phyloP scores from a whole-genome alignment of 2,888 invertebrate genomes.

The Linnaemya tessellans region DNA sequence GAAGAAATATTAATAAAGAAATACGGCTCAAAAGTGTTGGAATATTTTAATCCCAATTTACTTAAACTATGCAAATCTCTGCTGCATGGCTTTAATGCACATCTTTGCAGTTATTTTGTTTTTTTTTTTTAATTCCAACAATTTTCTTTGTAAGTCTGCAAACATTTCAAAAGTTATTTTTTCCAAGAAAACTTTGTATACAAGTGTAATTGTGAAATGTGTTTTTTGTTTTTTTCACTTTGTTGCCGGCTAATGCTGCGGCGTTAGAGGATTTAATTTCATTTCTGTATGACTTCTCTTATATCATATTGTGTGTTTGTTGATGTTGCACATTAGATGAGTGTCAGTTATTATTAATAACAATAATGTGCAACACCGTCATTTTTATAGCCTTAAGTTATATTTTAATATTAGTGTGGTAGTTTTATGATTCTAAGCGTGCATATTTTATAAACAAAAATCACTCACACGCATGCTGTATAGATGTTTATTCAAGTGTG shows the following conservation, averaged over 20 bases:
- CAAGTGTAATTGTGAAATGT: conserved; percentile 44
- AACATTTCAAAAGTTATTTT: conserved; percentile 25
- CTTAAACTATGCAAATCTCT: conserved; percentile 33
- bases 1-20: conserved; percentile 17
- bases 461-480: conserved; percentile 21
- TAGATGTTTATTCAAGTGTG: conserved; percentile 37
- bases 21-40: conserved; percentile 1
- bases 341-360: conserved; percentile 75
- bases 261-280: conserved; percentile 43
- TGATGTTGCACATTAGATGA: conserved; percentile 72
- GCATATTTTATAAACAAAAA: conserved; percentile 31
- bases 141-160: neutral
- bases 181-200: conserved; percentile 2
- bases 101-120: conserved; percentile 21
- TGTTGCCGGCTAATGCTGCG: conserved; percentile 42
- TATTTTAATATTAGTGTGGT: conserved; percentile 67
- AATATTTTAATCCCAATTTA: conserved; percentile 28
- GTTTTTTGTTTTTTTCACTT: too few relatives aligned
- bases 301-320: conserved; percentile 40
- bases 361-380: conserved; percentile 74
- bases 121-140: neutral
- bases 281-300: conserved; percentile 23
- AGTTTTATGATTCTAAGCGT: conserved; percentile 60
- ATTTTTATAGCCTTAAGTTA: conserved; percentile 68
- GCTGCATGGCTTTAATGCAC: neutral